These are phyloP conservation scores for Aldrovandia affinis DNA, from an alignment of 2,797 vertebrate genomes.

Conservation along the genomic window DNA sequence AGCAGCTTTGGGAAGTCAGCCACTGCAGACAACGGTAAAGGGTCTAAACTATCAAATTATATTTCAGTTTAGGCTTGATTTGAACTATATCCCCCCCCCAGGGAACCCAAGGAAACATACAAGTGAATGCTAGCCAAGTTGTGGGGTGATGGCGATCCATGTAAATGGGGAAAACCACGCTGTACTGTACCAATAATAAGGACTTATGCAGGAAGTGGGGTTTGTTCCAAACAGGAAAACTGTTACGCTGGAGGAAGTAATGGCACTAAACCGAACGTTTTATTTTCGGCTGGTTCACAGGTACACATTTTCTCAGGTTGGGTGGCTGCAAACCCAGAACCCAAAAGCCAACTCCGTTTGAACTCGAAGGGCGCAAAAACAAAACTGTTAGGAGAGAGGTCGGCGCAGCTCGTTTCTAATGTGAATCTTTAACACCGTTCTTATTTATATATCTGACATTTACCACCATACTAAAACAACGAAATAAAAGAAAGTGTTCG, in stretches of 20 bases:
- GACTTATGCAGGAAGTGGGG: background rate
- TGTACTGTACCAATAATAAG: background rate
- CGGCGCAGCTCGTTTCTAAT: no score
- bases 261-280: no score
- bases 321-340: background rate
- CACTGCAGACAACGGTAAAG: slow-evolving; percentile 88
- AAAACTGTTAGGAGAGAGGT: background rate
- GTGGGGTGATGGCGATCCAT: no score
- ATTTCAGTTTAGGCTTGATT: background rate
- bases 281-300: no score
- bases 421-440: no score
- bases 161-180: background rate
- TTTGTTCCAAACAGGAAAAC: background rate
- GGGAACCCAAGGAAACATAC: background rate
- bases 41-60: accelerated
- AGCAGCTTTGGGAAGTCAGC: slow-evolving; percentile 98
- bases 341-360: no score
- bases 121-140: slow-evolving; percentile 45
- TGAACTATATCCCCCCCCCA: background rate
- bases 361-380: no score
- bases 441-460: no score
- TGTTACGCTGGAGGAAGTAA: no score
- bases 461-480: no score
- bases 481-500: no score
- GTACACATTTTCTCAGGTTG: background rate